Base-by-base conservation (phyloP, 1,140 invertebrate species). In the Pomacea maculata region DNA sequence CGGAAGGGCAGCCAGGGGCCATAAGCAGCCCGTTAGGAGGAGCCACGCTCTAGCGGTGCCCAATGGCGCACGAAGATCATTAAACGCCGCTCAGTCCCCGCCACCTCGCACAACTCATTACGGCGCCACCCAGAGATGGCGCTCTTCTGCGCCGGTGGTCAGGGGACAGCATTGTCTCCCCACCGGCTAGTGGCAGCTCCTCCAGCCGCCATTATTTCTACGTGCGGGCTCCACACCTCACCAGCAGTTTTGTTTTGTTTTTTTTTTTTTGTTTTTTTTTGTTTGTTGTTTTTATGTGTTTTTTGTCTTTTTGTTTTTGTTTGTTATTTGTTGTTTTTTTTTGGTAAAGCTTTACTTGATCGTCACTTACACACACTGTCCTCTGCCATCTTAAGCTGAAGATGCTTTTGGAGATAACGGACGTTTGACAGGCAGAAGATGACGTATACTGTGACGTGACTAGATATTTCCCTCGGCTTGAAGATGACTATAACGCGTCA, bases 21-120 rank as follows among this genome's bases (percentile, higher is more conserved):
- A 75, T 55, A 55, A 75, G n/a, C 73, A 8, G n/a, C 55, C 73
- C 57, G 57, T 75, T 75, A 75, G 73, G 45, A 14, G 45, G 14
- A 34, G 73, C 71, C 73, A 57, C 73, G 73, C 73, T 75, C 73
- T 55, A 57, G 2, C 55, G 73, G 73, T 57, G 73, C 73, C 73
- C 73, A 75, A 75, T 57, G 73, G 5, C 52, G 73, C 73, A 75
- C 14, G 54, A 75, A 75, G 73, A 75, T 75, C 73, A 75, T 75
- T 75, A 75, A 55, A 55, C 57, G 21, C 54, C 73, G 14, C 14
- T 54, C 52, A 34, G n/a, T 75, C 55, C 4, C 10, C 7, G 29
- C 52, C 6, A 45, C 52, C n/a, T 55, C 57, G 54, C 73, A 75
- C 4, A 19, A 11, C 73, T 75, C 73, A 75, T 75, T 75, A 75